These are phyloP conservation scores for Resseliella maxima DNA, from an alignment of 2,888 invertebrate species.

Conservation along the genomic window DNA sequence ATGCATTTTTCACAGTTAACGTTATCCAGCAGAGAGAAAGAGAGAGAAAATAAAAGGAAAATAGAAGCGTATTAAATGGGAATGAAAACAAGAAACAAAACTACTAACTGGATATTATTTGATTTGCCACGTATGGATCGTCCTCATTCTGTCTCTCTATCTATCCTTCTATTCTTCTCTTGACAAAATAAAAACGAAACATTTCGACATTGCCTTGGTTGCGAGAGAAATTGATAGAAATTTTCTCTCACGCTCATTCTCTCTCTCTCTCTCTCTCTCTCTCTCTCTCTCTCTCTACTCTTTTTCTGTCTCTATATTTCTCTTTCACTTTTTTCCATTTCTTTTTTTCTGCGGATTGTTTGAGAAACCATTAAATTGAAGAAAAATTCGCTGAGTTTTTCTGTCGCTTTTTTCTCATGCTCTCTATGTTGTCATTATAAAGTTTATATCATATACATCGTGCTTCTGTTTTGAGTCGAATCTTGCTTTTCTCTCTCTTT, in stretches of 20 bases:
- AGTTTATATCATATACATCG: background rate
- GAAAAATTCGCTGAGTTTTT: background rate
- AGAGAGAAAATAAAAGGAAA: background rate
- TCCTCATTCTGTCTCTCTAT: background rate
- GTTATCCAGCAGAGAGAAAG: background rate
- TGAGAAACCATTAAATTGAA: slow-evolving; percentile 29
- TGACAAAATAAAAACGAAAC: background rate
- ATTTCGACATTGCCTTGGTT: background rate
- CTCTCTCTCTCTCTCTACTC: too few relatives aligned
- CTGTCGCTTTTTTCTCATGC: background rate
- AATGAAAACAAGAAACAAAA: background rate
- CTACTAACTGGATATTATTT: background rate
- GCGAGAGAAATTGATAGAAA: background rate
- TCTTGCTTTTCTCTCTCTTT: background rate
- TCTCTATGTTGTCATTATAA: background rate
- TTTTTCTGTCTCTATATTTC: too few relatives aligned
- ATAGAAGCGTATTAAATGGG: too few relatives aligned
- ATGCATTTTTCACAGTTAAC: slow-evolving; percentile 38
- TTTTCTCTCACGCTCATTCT: background rate
- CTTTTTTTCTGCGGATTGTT: background rate
- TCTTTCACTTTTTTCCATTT: background rate
- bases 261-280: too few relatives aligned
- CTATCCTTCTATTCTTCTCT: too few relatives aligned
- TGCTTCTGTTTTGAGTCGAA: background rate
- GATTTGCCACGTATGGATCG: background rate